Percentiles rank a stretch among this genome's conserved stretches.
Conservation (phyloP, 2,888 invertebrate genomes). For the Leptopilina drosophilae region DNA sequence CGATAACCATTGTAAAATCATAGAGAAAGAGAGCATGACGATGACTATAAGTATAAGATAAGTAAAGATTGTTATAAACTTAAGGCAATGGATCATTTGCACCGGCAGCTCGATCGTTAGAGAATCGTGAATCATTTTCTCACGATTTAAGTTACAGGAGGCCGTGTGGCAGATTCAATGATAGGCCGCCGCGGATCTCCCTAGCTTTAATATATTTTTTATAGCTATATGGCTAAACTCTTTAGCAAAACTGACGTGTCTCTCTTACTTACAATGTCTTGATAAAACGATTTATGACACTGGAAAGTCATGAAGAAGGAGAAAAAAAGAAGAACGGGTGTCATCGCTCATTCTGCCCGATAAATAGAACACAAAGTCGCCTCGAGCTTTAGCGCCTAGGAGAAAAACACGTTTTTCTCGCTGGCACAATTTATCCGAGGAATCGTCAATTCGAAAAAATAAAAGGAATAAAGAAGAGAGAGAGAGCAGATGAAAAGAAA, state of each 20-base stretch:
- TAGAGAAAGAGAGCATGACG: neutral
- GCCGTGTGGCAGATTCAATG: constrained; percentile 28
- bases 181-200: neutral
- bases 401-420: constrained; percentile 30
- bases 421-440: constrained; percentile 33
- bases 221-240: neutral
- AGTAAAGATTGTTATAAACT: neutral
- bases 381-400: constrained; percentile 12
- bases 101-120: constrained; percentile 39
- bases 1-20: constrained; percentile 17
- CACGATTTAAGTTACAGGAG: constrained; percentile 38
- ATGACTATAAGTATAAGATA: neutral
- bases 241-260: constrained; percentile 7
- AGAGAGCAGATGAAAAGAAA: constrained; percentile 18
- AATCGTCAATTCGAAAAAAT: constrained; percentile 37
- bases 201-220: constrained; percentile 11
- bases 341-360: constrained; percentile 34
- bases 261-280: neutral
- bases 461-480: neutral
- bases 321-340: neutral
- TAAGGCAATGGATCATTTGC: constrained; percentile 20
- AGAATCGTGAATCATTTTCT: constrained; percentile 40
- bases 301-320: constrained; percentile 12
- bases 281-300: constrained; percentile 36
- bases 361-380: constrained; percentile 14